These are phyloP conservation scores for Remorina albescens DNA, from an alignment of 2,797 vertebrate species.

Conservation along the genomic window DNA sequence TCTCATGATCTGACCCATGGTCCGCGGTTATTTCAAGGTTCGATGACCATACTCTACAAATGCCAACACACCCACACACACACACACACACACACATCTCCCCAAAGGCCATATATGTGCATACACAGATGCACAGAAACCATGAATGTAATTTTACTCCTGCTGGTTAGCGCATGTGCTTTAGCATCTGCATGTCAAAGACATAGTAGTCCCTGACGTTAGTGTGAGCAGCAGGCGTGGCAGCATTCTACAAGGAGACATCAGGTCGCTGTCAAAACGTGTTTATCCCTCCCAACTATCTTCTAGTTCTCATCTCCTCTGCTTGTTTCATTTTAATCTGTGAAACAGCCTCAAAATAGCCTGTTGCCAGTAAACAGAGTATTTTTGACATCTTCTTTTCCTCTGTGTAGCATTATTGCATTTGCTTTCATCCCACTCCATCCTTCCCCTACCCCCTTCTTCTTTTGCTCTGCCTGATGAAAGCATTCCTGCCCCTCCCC, in stretches of 20 bases:
- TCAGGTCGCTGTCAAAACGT: conserved; percentile 43
- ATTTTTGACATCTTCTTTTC: conserved; percentile 30
- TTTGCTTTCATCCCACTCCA: conserved; percentile 61
- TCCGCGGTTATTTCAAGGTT: conserved; percentile 65
- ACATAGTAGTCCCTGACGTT: conserved; percentile 32
- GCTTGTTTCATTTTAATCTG: conserved; percentile 7
- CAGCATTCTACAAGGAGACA: conserved; percentile 59
- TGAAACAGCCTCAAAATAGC: conserved; percentile 30
- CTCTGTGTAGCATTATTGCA: conserved; percentile 58
- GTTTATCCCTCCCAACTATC: conserved; percentile 19
- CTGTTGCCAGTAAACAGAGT: conserved; percentile 20
- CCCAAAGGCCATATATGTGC: conserved; percentile 3
- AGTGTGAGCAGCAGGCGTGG: conserved; percentile 61
- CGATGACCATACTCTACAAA: conserved; percentile 44
- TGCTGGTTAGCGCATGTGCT: conserved; percentile 57
- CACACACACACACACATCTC: background rate
- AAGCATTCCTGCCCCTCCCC: conserved; percentile 72
- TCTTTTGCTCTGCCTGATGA: conserved; percentile 67
- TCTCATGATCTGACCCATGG: conserved; percentile 57
- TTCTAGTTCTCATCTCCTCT: background rate
- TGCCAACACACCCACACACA: conserved; percentile 3
- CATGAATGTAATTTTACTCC: conserved; percentile 38
- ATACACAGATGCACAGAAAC: conserved; percentile 12
- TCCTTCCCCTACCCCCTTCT: conserved; percentile 50
- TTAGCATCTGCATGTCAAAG: conserved; percentile 62